Evolutionary conservation across 2,113 vertebrate species (phyloP).

Genomic region (Naja naja): DNA sequence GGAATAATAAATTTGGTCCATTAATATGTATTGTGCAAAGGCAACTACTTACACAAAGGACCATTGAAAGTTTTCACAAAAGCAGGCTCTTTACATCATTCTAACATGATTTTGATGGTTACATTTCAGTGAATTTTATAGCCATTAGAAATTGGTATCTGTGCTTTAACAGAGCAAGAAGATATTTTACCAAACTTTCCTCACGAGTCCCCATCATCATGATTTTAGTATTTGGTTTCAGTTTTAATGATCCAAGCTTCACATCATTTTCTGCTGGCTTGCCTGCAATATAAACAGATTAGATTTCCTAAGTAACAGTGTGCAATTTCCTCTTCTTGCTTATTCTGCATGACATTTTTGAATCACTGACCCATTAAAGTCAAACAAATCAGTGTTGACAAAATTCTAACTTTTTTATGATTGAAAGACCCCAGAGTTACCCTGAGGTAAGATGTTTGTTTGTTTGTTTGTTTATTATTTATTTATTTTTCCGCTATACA

Average conservation of each 20-base stretch:
- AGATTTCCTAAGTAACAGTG: slow-evolving; percentile 51
- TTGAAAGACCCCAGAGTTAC: not conserved
- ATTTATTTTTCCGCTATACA: not conserved
- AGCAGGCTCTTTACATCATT: not conserved
- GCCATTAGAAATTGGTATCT: not conserved
- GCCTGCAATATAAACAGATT: slow-evolving; percentile 76
- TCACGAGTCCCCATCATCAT: slow-evolving; percentile 99
- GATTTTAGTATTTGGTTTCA: slow-evolving; percentile 99
- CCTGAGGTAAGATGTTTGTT: not conserved
- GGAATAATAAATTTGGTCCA: not conserved
- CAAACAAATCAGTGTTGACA: not conserved
- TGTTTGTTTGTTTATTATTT: no score
- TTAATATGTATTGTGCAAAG: not conserved
- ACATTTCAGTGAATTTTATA: not conserved
- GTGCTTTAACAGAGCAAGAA: slow-evolving; percentile 40
- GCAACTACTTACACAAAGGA: not conserved
- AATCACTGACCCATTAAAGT: not conserved
- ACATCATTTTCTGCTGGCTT: slow-evolving; percentile 94
- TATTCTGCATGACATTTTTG: not conserved
- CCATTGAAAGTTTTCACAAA: not conserved
- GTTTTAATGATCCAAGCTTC: slow-evolving; percentile 92
- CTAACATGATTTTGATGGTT: not conserved
- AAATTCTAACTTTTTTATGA: not conserved
- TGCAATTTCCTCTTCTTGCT: slow-evolving; percentile 1
- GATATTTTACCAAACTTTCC: slow-evolving; percentile 89